A percentile compares a stretch with the other conserved stretches of the same genome.
Evolutionary conservation across 2,113 vertebrate genomes (phyloP).

Genomic region (Rhabdomys dilectus): DNA sequence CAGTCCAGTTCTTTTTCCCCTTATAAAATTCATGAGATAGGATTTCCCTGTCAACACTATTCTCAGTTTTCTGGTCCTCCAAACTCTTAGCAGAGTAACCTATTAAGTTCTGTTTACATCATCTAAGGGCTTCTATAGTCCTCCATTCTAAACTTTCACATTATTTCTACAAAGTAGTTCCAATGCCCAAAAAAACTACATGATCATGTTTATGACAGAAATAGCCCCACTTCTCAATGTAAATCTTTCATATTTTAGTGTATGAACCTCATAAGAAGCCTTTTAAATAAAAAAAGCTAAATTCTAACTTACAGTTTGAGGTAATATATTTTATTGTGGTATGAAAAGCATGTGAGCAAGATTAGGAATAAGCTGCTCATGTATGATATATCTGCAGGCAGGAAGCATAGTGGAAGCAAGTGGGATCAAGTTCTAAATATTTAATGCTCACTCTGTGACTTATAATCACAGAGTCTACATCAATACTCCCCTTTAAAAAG

Average conservation of each 20-base stretch:
- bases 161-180: background rate
- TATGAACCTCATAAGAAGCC: background rate
- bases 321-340: background rate
- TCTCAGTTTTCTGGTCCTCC: background rate
- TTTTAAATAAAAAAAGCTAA: background rate
- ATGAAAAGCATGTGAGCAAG: background rate
- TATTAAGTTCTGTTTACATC: background rate
- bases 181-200: background rate
- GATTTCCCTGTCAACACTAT: background rate
- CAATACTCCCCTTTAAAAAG: background rate
- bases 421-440: background rate
- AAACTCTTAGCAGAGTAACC: background rate
- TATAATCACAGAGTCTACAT: no score
- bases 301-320: background rate
- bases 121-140: background rate
- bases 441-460: background rate
- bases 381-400: background rate
- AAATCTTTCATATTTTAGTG: background rate
- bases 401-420: background rate
- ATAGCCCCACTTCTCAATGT: background rate
- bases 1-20: background rate
- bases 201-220: background rate
- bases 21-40: background rate
- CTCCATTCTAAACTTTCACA: background rate
- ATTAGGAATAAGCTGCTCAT: background rate